These are phyloP conservation scores for Cavia porcellus DNA, from an alignment of 2,113 vertebrate species.

Conservation along the genomic window DNA sequence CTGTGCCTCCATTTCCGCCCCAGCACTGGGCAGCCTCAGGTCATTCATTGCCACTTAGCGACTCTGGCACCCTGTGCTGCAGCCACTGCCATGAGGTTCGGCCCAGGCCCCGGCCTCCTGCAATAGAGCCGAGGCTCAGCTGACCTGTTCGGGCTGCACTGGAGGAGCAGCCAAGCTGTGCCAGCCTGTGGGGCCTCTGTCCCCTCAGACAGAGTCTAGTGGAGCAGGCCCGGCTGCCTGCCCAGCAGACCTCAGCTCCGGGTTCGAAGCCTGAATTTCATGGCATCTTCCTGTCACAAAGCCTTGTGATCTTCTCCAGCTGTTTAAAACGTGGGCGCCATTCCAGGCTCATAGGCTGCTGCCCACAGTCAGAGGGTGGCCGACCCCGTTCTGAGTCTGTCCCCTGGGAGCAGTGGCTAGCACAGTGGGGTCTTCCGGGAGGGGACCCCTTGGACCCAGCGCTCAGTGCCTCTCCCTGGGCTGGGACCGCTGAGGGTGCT, in stretches of 20 bases:
- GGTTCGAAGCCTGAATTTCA: fast-evolving
- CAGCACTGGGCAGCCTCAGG: fast-evolving
- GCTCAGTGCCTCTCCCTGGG: fast-evolving
- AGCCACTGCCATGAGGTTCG: fast-evolving
- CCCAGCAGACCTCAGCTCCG: fast-evolving
- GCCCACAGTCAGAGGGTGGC: fast-evolving
- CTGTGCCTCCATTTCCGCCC: fast-evolving
- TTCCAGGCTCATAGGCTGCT: neutral
- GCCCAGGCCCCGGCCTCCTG: fast-evolving
- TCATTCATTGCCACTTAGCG: fast-evolving
- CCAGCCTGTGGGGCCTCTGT: neutral
- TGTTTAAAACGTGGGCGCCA: neutral
- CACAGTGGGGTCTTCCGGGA: fast-evolving
- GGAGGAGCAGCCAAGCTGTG: too few relatives aligned
- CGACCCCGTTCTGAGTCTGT: neutral
- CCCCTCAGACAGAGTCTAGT: fast-evolving
- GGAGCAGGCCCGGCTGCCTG: fast-evolving
- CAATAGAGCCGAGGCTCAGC: fast-evolving
- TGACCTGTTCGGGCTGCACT: fast-evolving
- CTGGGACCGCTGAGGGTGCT: fast-evolving
- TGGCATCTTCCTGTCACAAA: neutral
- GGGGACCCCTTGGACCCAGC: neutral
- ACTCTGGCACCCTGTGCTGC: neutral
- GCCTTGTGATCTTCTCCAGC: neutral
- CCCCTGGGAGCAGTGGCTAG: fast-evolving